Evolutionary conservation across 2,797 vertebrate genomes (phyloP).

Genomic region (Megalops cyprinoides): DNA sequence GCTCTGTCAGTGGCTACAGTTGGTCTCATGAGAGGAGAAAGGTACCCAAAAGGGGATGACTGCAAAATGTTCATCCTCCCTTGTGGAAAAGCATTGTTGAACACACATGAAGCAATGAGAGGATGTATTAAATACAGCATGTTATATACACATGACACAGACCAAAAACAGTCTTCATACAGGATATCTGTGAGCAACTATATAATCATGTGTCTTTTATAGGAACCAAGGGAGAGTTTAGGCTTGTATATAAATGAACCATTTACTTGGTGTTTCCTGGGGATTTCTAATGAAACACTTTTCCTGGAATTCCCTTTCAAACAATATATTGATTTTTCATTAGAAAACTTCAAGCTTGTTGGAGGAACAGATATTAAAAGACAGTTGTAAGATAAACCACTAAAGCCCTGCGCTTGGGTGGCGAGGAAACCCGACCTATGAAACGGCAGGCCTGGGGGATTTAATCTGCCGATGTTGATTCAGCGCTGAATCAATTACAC

Average conservation of each 20-base stretch:
- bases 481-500: slow-evolving; percentile 3
- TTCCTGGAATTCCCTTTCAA: not conserved
- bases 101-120: slow-evolving; percentile 72
- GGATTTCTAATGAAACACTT: not conserved
- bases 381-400: not conserved
- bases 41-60: too few species aligned
- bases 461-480: not conserved
- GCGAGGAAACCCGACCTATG: not conserved
- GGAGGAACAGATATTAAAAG: not conserved
- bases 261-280: not conserved
- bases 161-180: not conserved
- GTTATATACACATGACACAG: too few species aligned
- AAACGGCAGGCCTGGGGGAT: not conserved
- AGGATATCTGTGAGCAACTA: not conserved
- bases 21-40: too few species aligned
- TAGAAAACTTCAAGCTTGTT: not conserved
- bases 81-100: slow-evolving; percentile 80
- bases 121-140: slow-evolving; percentile 59
- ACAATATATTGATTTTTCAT: not conserved
- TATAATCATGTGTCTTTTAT: not conserved
- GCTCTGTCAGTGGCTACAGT: not conserved
- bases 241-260: not conserved
- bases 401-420: not conserved
- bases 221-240: not conserved
- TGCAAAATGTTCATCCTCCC: slow-evolving; percentile 71